Evolutionary conservation across 2,113 vertebrate genomes (phyloP).

Genomic region (Lasiurus borealis): DNA sequence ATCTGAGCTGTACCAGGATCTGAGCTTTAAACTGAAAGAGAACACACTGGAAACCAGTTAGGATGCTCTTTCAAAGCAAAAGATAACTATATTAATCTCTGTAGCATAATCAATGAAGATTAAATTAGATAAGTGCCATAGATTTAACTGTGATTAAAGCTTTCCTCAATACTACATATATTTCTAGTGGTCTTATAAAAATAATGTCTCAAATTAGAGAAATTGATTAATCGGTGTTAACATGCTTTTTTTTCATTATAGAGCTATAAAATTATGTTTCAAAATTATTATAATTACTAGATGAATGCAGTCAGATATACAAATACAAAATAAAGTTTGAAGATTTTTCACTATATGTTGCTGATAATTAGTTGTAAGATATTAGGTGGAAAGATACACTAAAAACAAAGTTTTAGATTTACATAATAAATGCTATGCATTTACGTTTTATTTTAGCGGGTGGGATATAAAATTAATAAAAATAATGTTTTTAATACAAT

Average conservation of each 20-base stretch:
- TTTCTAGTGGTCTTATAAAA: background rate
- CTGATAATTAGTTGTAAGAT: background rate
- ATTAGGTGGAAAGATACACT: background rate
- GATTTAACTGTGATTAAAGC: background rate
- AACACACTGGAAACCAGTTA: background rate
- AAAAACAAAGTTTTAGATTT: background rate
- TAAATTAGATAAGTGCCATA: background rate
- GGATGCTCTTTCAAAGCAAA: background rate
- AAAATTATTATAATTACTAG: background rate
- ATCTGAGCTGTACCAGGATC: background rate
- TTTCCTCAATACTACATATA: background rate
- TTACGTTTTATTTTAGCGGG: background rate
- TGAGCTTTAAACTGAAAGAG: background rate
- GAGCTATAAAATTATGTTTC: background rate
- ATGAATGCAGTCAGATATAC: background rate
- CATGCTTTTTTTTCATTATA: background rate
- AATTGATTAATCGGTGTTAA: background rate
- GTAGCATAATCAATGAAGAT: background rate
- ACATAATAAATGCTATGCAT: background rate
- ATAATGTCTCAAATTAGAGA: background rate
- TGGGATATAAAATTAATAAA: background rate
- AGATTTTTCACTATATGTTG: background rate
- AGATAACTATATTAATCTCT: background rate
- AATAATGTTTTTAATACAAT: background rate
- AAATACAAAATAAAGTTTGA: conserved; percentile 1